Evolutionary conservation across 2,888 invertebrate species (phyloP), one percentile per base, ranked within the genome.

Genomic region (Pasiphila rectangulata): DNA sequence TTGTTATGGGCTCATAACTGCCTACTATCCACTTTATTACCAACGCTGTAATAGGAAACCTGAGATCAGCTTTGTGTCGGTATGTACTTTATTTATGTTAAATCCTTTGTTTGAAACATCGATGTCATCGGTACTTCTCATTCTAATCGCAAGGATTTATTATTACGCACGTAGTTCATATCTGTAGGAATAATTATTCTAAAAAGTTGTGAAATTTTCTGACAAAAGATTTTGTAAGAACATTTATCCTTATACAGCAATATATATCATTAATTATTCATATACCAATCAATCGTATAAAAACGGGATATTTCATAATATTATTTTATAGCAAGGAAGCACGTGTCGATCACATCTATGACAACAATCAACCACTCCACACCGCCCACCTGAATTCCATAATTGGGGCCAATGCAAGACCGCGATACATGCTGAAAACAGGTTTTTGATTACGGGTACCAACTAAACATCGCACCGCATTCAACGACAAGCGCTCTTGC

Each of bases 351-450:
- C 60, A 59, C 42, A 51, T 61, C 67, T 17, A 72, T 61, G 67
- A 67, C 64, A 67, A 65, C 63, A 67, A 69, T 72, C 64, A 72
- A 58, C 56, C 54, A 55, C 53, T 57, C 47, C 56, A 57, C 49
- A 51, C 58, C 69, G 64, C 73, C 72, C 65, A 72, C 69, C 56
- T 49, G 60, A 66, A 68, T 69, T 63, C 68, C 69, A 60, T 62
- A 35, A 56, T 56, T 54, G 56, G 54, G 57, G 64, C 58, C 48
- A 38, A 49, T 50, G 25, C 21, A 29, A 13, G 13, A 3, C 35
- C 12, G 10, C 42, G n/a, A 43, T 35, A 34, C 32, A 48, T 24
- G 34, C n/a, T 39, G 43, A 39, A 48, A 48, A 13, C 48, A 39
- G 38, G 21, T 38, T 20, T 19, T 4, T 7, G 19, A n/a, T n/a